A percentile compares a stretch with the other conserved stretches of the same genome.
Conservation (phyloP, 1,140 invertebrate species). For the Bilobella aurantiaca region DNA sequence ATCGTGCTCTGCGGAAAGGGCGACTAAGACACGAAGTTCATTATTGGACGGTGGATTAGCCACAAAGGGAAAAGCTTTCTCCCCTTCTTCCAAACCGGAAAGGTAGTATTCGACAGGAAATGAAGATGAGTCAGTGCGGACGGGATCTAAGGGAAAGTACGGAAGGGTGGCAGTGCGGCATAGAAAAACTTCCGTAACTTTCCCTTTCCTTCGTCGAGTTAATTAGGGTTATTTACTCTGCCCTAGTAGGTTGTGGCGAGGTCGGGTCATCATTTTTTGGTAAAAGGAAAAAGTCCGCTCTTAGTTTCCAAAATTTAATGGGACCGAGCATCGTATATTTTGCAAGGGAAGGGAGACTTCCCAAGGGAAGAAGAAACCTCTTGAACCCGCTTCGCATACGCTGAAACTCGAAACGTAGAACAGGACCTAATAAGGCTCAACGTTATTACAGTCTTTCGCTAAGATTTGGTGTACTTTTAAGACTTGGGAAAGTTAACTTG, state of each 20-base stretch:
- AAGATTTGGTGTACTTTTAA: background rate
- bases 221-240: constrained; percentile 6
- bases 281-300: background rate
- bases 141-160: background rate
- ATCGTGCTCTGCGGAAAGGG: no score
- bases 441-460: background rate
- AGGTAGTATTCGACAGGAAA: background rate
- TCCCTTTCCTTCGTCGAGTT: background rate
- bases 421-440: background rate
- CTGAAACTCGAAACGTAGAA: background rate
- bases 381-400: background rate
- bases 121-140: background rate
- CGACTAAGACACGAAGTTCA: constrained; percentile 2
- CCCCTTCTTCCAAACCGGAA: background rate
- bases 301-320: background rate
- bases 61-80: constrained; percentile 4
- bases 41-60: background rate
- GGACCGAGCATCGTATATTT: background rate
- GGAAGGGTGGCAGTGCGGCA: background rate
- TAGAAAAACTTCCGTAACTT: background rate
- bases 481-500: background rate
- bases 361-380: background rate
- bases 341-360: background rate
- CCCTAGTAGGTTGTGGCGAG: no score
- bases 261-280: background rate